Evolutionary conservation across 2,113 vertebrate species (phyloP).

Genomic region (Ammospiza caudacuta): DNA sequence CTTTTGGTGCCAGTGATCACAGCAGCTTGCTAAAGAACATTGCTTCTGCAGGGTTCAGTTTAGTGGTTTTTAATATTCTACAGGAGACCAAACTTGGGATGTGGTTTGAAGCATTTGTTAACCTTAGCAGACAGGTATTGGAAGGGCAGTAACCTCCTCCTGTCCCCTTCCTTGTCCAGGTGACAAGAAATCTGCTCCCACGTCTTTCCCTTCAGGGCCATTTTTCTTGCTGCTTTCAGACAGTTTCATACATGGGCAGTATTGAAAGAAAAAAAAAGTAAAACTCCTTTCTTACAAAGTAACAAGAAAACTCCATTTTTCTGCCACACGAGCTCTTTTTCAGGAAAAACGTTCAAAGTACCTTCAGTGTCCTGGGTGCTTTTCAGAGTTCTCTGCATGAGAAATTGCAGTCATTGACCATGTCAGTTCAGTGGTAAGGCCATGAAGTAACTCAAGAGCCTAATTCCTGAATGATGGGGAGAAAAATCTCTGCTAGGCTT

Average conservation of each 20-base stretch:
- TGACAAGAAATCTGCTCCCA: neutral
- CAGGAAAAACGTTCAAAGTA: neutral
- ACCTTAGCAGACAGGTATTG: neutral
- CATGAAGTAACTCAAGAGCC: neutral
- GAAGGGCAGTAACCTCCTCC: neutral
- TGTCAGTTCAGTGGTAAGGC: neutral
- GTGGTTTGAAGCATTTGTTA: neutral
- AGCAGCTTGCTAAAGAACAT: neutral
- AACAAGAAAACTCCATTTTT: neutral
- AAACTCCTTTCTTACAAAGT: neutral
- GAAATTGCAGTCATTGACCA: neutral
- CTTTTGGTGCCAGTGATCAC: neutral
- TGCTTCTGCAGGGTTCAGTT: neutral
- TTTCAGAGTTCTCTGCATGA: neutral
- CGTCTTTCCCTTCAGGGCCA: neutral
- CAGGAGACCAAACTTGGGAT: neutral
- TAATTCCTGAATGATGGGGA: neutral
- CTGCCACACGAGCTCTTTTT: neutral
- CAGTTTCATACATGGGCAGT: neutral
- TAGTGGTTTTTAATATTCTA: neutral
- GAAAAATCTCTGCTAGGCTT: neutral
- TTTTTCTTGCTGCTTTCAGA: neutral
- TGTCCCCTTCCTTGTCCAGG: neutral
- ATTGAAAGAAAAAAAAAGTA: neutral
- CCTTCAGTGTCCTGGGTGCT: neutral